Conservation (phyloP, 2,888 invertebrate genomes). For the Phyto melanocephala region DNA sequence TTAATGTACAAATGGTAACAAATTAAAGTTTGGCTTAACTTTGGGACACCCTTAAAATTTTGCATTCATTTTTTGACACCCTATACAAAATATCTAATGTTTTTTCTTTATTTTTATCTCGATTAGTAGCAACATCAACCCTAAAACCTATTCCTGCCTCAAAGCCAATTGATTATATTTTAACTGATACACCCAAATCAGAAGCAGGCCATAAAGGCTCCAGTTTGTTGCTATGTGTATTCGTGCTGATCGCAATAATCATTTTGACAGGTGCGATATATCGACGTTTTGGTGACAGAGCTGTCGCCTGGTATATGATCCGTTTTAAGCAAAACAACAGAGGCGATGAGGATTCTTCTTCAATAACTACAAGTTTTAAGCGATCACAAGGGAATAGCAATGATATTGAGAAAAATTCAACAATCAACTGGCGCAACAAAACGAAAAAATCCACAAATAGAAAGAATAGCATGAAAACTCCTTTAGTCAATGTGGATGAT, state of each 20-base stretch:
- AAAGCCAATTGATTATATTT: conserved; percentile 19
- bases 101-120: background rate
- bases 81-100: too few species aligned
- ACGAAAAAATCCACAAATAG: background rate
- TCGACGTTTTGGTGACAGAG: conserved; percentile 38
- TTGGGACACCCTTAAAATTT: too few species aligned
- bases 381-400: background rate
- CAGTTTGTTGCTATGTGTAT: conserved; percentile 12
- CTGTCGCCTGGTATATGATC: conserved; percentile 47
- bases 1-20: too few species aligned
- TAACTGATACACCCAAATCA: conserved; percentile 2
- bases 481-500: conserved; percentile 40
- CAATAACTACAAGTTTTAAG: conserved; percentile 33
- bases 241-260: conserved; percentile 24
- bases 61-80: too few species aligned
- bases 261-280: conserved; percentile 27
- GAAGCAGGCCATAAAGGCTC: conserved; percentile 16
- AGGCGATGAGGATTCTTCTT: conserved; percentile 15
- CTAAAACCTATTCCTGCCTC: conserved; percentile 1
- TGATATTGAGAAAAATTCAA: background rate
- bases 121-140: conserved; percentile 4
- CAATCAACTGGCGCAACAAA: conserved; percentile 2
- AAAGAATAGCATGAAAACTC: conserved; percentile 24
- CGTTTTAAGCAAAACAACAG: conserved; percentile 21
- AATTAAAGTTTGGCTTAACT: too few species aligned